phyloP scores from a whole-genome alignment of 2,888 invertebrate species.

The Campaea margaritaria region DNA sequence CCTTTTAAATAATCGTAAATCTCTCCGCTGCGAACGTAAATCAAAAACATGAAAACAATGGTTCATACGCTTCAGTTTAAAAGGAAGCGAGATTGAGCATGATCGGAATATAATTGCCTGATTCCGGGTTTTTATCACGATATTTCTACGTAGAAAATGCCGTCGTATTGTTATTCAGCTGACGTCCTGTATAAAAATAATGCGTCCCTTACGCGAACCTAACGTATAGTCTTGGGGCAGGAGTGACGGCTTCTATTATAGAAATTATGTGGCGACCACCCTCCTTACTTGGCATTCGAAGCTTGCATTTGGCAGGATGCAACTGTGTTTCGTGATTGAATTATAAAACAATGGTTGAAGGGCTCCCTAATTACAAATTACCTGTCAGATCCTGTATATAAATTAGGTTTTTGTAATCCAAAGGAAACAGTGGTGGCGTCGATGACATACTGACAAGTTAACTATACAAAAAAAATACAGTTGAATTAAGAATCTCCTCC shows the following conservation, averaged over 20 bases:
- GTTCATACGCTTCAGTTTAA: slow-evolving; percentile 62
- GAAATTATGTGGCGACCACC: slow-evolving; percentile 70
- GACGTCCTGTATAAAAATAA: slow-evolving; percentile 80
- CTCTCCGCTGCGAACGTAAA: slow-evolving; percentile 66
- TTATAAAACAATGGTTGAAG: slow-evolving; percentile 60
- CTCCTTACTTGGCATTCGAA: slow-evolving; percentile 78
- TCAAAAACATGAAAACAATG: slow-evolving; percentile 68
- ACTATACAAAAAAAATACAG: too few species aligned
- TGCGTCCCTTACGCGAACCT: slow-evolving; percentile 77
- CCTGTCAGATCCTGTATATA: slow-evolving; percentile 32
- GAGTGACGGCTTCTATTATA: slow-evolving; percentile 66
- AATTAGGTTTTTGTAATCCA: slow-evolving; percentile 47
- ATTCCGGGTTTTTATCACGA: slow-evolving; percentile 79
- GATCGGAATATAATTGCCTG: slow-evolving; percentile 78
- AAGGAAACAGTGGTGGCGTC: slow-evolving; percentile 42
- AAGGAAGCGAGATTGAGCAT: slow-evolving; percentile 74
- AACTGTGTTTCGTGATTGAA: slow-evolving; percentile 78
- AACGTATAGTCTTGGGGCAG: slow-evolving; percentile 75
- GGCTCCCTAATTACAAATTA: slow-evolving; percentile 47
- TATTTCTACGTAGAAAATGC: slow-evolving; percentile 77
- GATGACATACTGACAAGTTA: background rate
- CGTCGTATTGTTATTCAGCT: slow-evolving; percentile 75
- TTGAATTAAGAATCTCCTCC: too few species aligned
- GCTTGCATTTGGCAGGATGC: slow-evolving; percentile 79
- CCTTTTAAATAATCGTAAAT: slow-evolving; percentile 75